Evolutionary conservation across 2,113 vertebrate species (phyloP).

Genomic region (Holacanthus passer): DNA sequence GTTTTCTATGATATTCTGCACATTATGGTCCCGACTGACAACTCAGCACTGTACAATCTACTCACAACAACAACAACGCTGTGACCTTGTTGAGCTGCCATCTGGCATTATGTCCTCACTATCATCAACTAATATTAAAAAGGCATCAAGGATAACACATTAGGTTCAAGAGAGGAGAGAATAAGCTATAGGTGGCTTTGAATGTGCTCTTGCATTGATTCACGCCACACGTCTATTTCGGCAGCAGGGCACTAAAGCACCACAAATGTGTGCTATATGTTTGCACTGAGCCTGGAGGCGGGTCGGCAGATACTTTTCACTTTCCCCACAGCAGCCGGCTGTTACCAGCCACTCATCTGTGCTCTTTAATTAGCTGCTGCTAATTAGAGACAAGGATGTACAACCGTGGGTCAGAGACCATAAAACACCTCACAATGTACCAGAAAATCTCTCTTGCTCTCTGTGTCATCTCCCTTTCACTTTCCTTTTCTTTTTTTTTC

Average conservation of each 20-base stretch:
- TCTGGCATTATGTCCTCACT: slow-evolving; percentile 4
- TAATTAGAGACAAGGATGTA: slow-evolving; percentile 68
- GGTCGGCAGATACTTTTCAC: slow-evolving; percentile 61
- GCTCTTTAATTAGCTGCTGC: slow-evolving; percentile 74
- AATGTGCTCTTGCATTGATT: slow-evolving; percentile 8
- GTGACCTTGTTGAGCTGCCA: slow-evolving; percentile 15
- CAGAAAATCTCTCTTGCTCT: slow-evolving; percentile 5
- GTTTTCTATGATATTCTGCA: slow-evolving; percentile 52
- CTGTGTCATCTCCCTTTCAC: not conserved
- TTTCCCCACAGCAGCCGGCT: slow-evolving; percentile 50
- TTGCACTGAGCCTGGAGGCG: slow-evolving; percentile 37
- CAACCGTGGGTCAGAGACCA: slow-evolving; percentile 47
- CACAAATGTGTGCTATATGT: slow-evolving; percentile 48
- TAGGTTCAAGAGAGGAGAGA: not conserved
- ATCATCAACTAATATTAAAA: slow-evolving; percentile 18
- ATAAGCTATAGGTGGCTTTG: not conserved
- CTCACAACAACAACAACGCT: slow-evolving; percentile 16
- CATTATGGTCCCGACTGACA: slow-evolving; percentile 19
- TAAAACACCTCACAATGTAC: slow-evolving; percentile 47
- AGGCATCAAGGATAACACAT: slow-evolving; percentile 6
- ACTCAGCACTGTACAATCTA: slow-evolving; percentile 20
- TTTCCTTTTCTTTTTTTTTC: not conserved
- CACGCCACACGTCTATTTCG: slow-evolving; percentile 10
- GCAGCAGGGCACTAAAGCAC: slow-evolving; percentile 15
- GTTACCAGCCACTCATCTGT: slow-evolving; percentile 31